A percentile compares a stretch with the other conserved stretches of the same genome.
Evolutionary conservation across 2,797 vertebrate genomes (phyloP).

Genomic region (Nasua narica): DNA sequence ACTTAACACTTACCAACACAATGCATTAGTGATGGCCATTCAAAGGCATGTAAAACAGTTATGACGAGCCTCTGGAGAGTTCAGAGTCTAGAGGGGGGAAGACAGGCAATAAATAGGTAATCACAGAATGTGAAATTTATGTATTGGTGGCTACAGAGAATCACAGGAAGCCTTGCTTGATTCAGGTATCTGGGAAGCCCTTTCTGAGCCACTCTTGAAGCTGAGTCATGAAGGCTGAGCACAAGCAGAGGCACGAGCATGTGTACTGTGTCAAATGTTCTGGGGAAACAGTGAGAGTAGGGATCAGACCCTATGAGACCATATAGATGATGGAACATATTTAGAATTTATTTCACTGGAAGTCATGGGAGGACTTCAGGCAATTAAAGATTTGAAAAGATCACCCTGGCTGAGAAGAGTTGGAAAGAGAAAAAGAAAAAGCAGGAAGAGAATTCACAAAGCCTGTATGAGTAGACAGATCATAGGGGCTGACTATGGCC

Average conservation of each 20-base stretch:
- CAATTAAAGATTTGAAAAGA: neutral
- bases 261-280: neutral
- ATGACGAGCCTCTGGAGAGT: neutral
- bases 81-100: neutral
- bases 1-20: neutral
- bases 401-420: neutral
- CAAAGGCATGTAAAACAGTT: too few species aligned
- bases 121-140: neutral
- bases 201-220: neutral
- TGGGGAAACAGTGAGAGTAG: neutral
- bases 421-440: neutral
- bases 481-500: neutral
- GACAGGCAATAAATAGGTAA: neutral
- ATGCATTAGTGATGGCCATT: neutral
- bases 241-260: neutral
- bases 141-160: neutral
- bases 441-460: neutral
- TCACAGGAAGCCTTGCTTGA: neutral
- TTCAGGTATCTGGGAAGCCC: neutral
- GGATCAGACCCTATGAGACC: rapidly evolving
- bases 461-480: neutral
- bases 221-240: neutral
- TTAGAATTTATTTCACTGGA: neutral
- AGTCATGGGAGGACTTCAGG: neutral
- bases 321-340: rapidly evolving